A percentile compares a stretch with the other conserved stretches of the same genome.
These are phyloP conservation scores for Philereme vetulata DNA, from an alignment of 2,888 invertebrate genomes.

Conservation along the genomic window DNA sequence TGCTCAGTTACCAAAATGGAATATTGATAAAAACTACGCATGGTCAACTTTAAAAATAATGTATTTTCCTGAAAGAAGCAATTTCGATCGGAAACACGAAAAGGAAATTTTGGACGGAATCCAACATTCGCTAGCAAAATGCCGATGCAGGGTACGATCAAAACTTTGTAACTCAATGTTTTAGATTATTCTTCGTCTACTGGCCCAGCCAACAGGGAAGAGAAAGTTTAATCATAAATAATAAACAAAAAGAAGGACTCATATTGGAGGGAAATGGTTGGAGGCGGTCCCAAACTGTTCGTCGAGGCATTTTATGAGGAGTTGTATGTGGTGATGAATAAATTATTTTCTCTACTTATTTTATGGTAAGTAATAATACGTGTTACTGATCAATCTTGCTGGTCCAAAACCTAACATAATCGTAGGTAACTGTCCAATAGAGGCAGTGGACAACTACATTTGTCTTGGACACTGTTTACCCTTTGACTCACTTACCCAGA, in stretches of 20 bases:
- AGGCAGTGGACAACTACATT: no score
- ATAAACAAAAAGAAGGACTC: neutral
- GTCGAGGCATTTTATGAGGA: no score
- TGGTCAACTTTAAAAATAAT: slow-evolving; percentile 15
- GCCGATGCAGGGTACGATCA: slow-evolving; percentile 22
- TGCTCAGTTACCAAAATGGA: no score
- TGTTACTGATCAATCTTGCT: no score
- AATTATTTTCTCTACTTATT: no score
- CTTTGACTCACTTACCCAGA: no score
- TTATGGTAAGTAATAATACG: no score
- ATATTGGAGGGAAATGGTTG: neutral
- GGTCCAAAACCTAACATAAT: no score
- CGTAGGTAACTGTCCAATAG: no score
- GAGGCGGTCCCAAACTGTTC: no score
- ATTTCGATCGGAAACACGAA: slow-evolving; percentile 25
- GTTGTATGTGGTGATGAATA: no score
- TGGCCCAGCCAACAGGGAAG: slow-evolving; percentile 6
- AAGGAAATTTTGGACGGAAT: slow-evolving; percentile 25
- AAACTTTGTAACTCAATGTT: slow-evolving; percentile 28
- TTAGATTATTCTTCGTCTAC: slow-evolving; percentile 24
- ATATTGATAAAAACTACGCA: neutral
- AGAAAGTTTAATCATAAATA: slow-evolving; percentile 23
- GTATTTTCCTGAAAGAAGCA: slow-evolving; percentile 22
- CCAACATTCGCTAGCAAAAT: slow-evolving; percentile 18
- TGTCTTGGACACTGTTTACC: no score